Evolutionary conservation across 2,113 vertebrate genomes (phyloP), one percentile per base, ranked within the genome.

Genomic region (Hippolais icterina): DNA sequence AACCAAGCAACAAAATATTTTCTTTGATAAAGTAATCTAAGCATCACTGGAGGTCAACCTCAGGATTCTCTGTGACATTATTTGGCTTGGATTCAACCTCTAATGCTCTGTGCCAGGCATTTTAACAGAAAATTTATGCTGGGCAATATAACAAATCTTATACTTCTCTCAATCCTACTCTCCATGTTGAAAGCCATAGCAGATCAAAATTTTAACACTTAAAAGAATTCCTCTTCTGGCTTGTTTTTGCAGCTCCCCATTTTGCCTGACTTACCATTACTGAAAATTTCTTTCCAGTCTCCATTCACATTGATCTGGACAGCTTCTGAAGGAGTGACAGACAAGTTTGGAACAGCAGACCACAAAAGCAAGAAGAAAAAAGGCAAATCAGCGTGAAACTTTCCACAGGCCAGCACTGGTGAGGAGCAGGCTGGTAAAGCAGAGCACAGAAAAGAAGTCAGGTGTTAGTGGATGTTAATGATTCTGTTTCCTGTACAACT

Each of bases 171-270:
- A 65, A 5, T 42, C 49, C 50, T 57, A 11, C 63, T 17, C 42
- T 87, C 65, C 35, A 18, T 50, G 24, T 69, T 87, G 53, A 89
- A 92, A 91, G 44, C 54, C 46, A 35, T 6, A 84, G n/a, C 20
- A 65, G 70, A 83, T 89, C 75, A 90, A 91, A 91, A 83, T 25
- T 72, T 79, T 17, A 87, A 79, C 50, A 39, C 46, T 95, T 94
- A 20, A 86, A 88, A 83, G 69, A 69, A 57, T 68, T 9, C 5
- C 9, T 87, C 52, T 85, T 29, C 50, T 59, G 12, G 39, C 35
- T 94, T 75, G 47, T 60, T 59, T 90, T 87, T 59, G 8, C 15
- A 81, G 52, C 47, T 87, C 24, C 61, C 6, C 59, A 24, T 91
- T 94, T 83, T 86, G 27, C 52, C 66, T 94, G 54, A 80, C 41